These are phyloP conservation scores for Phalacrocorax aristotelis DNA, from an alignment of 2,113 vertebrate genomes.

Conservation along the genomic window DNA sequence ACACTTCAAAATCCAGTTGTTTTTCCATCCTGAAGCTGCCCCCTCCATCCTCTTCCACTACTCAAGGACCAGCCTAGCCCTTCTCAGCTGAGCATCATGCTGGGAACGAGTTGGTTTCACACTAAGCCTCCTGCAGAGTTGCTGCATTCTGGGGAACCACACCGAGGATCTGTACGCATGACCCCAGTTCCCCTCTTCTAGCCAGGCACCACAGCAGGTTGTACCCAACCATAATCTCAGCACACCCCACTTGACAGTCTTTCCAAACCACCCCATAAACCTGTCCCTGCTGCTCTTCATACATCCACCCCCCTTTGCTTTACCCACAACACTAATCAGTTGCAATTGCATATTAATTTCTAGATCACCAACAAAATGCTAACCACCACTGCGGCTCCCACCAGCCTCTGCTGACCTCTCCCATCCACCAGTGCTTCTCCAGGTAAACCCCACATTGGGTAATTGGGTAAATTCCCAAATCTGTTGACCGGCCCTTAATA, in stretches of 20 bases:
- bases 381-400: not conserved
- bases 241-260: not conserved
- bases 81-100: not conserved
- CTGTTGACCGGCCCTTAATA: not conserved
- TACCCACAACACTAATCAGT: rapidly evolving
- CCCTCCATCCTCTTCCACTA: not conserved
- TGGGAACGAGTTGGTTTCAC: not conserved
- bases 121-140: not conserved
- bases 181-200: rapidly evolving
- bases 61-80: not conserved
- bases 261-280: not conserved
- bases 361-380: rapidly evolving
- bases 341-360: not conserved
- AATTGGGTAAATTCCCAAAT: not conserved
- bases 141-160: not conserved
- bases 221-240: not conserved
- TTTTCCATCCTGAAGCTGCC: not conserved
- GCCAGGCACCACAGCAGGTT: not conserved
- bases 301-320: rapidly evolving
- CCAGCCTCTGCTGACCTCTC: not conserved
- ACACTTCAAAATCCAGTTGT: not conserved
- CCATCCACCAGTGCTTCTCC: not conserved
- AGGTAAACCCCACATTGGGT: not conserved
- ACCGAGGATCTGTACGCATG: not conserved
- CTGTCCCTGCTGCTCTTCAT: not conserved